Conservation (phyloP, 2,888 invertebrate species). For the Thereva nobilitata region DNA sequence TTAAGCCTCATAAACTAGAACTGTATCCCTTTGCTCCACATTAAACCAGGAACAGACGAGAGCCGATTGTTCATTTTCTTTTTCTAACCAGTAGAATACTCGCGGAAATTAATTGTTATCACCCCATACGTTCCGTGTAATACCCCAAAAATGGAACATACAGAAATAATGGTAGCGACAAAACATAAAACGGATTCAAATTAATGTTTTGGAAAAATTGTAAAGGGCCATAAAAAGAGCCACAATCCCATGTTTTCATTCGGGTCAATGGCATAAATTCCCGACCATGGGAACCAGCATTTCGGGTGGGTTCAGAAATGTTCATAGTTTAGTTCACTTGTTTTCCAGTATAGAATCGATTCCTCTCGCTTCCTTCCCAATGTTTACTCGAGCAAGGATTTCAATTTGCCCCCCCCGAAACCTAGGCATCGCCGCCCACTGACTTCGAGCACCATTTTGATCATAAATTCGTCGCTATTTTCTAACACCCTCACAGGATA, state of each 20-base stretch:
- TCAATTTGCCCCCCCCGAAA: not conserved
- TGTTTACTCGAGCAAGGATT: conserved; percentile 16
- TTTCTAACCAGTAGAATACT: conserved; percentile 1
- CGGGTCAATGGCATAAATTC: conserved; percentile 35
- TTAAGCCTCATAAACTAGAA: too few species aligned
- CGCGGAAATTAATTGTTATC: conserved; percentile 33
- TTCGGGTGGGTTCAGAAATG: not conserved
- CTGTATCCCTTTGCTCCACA: too few species aligned
- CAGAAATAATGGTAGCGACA: conserved; percentile 35
- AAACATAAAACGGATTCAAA: conserved; percentile 38
- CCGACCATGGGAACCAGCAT: conserved; percentile 24
- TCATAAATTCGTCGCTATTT: conserved; percentile 33
- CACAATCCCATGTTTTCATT: conserved; percentile 37
- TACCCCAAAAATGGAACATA: conserved; percentile 29
- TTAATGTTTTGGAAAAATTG: conserved; percentile 37
- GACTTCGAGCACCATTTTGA: conserved; percentile 22
- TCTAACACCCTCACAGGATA: conserved; percentile 15
- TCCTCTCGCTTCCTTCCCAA: conserved; percentile 26
- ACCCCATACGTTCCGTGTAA: conserved; percentile 32
- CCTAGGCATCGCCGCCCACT: conserved; percentile 5
- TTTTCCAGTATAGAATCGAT: conserved; percentile 28
- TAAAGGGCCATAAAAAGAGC: conserved; percentile 36
- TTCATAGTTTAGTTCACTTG: conserved; percentile 14
- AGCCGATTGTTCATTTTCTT: too few species aligned
- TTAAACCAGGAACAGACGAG: too few species aligned